Conservation (phyloP, 1,140 invertebrate genomes). For the Rhyzopertha dominica region DNA sequence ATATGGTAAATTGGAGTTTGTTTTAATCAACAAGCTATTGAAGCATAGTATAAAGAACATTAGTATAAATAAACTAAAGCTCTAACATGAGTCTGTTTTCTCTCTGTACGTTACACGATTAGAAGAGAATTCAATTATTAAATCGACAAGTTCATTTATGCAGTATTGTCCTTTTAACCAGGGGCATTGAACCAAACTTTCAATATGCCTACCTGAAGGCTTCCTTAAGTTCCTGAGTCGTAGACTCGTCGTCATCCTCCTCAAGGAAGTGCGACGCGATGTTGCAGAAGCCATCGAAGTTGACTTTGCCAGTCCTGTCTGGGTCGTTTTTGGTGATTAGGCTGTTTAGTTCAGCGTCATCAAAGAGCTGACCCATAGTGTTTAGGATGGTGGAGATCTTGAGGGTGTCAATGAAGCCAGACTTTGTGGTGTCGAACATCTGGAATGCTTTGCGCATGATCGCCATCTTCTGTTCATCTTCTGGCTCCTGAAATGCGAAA, state of each 20-base stretch:
- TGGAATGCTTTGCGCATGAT: constrained; percentile 90
- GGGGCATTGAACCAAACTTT: too few relatives aligned
- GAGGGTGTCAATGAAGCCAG: constrained; percentile 81
- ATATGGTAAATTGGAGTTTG: too few relatives aligned
- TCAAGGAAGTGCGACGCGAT: constrained; percentile 87
- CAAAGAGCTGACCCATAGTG: constrained; percentile 89
- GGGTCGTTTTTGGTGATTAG: constrained; percentile 82
- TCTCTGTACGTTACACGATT: too few relatives aligned
- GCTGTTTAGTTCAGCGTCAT: constrained; percentile 76
- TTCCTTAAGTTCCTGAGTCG: constrained; percentile 91
- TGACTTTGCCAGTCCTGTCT: constrained; percentile 80
- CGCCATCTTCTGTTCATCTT: constrained; percentile 77
- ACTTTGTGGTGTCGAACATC: constrained; percentile 90
- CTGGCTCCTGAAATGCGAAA: constrained; percentile 53
- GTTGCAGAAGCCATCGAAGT: constrained; percentile 88
- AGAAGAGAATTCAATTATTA: too few relatives aligned
- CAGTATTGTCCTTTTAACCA: too few relatives aligned
- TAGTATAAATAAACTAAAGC: too few relatives aligned
- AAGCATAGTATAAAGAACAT: too few relatives aligned
- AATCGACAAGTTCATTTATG: too few relatives aligned
- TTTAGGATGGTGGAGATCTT: constrained; percentile 90
- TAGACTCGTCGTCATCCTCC: constrained; percentile 87
- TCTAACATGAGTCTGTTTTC: too few relatives aligned
- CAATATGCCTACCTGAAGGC: constrained; percentile 82
- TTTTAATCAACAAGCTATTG: too few relatives aligned